These are phyloP conservation scores for Dusona sp. DNA, from an alignment of 2,888 invertebrate genomes.

Conservation along the genomic window DNA sequence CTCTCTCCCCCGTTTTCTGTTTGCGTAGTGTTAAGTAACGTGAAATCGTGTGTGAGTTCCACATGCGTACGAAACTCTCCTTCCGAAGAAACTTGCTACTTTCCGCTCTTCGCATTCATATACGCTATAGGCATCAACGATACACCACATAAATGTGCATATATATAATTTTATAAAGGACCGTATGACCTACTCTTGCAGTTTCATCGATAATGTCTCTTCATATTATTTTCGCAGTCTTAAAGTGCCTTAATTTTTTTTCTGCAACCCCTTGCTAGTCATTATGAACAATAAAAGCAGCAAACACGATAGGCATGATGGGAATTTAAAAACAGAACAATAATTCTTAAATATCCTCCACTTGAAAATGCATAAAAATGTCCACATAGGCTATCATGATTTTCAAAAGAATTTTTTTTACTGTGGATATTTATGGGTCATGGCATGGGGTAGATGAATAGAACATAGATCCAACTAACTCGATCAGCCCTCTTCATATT, in stretches of 20 bases:
- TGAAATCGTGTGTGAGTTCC: slow-evolving; percentile 38
- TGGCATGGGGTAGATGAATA: slow-evolving; percentile 13
- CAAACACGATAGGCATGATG: background rate
- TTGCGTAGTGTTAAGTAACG: slow-evolving; percentile 55
- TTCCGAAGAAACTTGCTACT: slow-evolving; percentile 48
- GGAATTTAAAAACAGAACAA: background rate
- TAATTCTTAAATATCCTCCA: background rate
- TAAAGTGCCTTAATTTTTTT: background rate
- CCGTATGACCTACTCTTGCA: background rate
- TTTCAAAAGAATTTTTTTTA: slow-evolving; percentile 1
- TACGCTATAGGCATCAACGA: slow-evolving; percentile 18
- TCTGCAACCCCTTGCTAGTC: background rate
- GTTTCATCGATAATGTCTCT: background rate
- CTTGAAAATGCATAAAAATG: slow-evolving; percentile 5
- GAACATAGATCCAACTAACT: background rate
- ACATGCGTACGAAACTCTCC: slow-evolving; percentile 45
- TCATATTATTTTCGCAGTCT: background rate
- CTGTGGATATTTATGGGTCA: slow-evolving; percentile 8
- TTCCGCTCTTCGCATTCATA: slow-evolving; percentile 24
- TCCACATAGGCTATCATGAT: background rate
- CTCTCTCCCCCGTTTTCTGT: background rate
- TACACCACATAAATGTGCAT: slow-evolving; percentile 7
- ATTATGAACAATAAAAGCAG: background rate
- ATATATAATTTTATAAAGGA: background rate
- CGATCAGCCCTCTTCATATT: slow-evolving; percentile 3